Conservation (phyloP, 2,888 invertebrate genomes). For the Acanthosepion pharaonis region DNA sequence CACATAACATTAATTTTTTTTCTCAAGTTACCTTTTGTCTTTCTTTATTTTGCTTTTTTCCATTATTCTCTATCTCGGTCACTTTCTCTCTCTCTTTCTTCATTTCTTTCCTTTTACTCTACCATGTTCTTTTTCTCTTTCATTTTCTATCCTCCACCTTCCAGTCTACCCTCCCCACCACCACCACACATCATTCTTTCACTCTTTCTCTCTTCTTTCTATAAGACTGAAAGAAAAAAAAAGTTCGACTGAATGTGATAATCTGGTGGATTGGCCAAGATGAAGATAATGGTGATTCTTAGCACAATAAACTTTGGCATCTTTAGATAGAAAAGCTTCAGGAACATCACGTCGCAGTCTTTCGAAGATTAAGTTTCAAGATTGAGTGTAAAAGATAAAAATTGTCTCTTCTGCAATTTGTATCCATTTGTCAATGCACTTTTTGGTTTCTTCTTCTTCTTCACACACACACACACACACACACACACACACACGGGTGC, state of each 20-base stretch:
- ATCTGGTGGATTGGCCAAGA: background rate
- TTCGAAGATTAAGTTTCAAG: background rate
- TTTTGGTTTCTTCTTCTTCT: background rate
- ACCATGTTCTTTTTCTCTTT: background rate
- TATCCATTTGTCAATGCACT: background rate
- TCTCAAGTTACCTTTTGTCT: too few relatives aligned
- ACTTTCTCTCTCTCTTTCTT: background rate
- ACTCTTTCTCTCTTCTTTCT: too few relatives aligned
- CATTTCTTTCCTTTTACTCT: background rate
- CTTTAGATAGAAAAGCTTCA: background rate
- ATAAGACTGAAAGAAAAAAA: background rate
- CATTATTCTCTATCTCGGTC: background rate
- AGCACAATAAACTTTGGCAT: background rate
- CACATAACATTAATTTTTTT: too few relatives aligned
- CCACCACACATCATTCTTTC: background rate
- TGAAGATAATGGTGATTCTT: background rate
- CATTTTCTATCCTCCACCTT: too few relatives aligned
- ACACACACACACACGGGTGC: background rate
- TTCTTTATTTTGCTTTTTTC: background rate
- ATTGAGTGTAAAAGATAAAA: background rate
- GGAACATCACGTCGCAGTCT: background rate
- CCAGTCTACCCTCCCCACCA: too few relatives aligned
- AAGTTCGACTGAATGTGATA: background rate
- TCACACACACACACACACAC: background rate
- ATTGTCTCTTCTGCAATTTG: background rate